Base-by-base conservation (phyloP, 2,797 vertebrate genomes). In the Danio albolineatus region DNA sequence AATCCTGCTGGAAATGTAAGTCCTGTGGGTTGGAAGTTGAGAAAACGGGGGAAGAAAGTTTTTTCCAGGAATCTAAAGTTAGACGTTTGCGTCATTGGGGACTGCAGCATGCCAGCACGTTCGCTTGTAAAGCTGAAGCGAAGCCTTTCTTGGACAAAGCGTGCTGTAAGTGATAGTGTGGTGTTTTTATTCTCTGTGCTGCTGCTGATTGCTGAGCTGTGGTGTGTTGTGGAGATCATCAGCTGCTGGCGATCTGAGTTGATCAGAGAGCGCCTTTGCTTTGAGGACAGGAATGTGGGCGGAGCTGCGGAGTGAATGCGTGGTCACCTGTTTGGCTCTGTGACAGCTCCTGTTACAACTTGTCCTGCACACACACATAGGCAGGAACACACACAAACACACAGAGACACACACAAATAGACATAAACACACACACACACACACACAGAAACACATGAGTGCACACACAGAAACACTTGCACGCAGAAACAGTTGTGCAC, bases 261-360 rank as follows among this genome's bases (percentile, higher is more conserved):
- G 28, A 28, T 28, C 28, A 28, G 28, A 28, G n/a, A n/a, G n/a
- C n/a, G n/a, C n/a, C 28, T 28, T 28, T 28, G 44, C 49, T 65
- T 41, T 71, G 66, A 71, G 59, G 54, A 46, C 17, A 56, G 44
- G 73, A 79, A 73, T 79, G 69, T 73, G 60, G 49, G 69, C 39
- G 77, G 69, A 72, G 77, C 21, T 46, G 1, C 10, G 19, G 39
- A 79, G 44, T 73, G 69, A 73, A 39, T 79, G 77, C 4, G 0
- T 73, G 69, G 77, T 79, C 69, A 79, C 77, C 77, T 79, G 77
- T 79, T 79, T 79, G 49, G 59, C 21, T 79, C 48, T 17, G 19
- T 79, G 77, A 79, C 77, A 79, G 59, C 49, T 79, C 59, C 49
- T 79, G 77, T 79, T 79, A 73, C 77, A 56, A 79, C 77, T 73